Percentiles rank a stretch among this genome's conserved stretches.
Conservation (phyloP, 2,113 vertebrate genomes). For the Malurus alboscapulatus region DNA sequence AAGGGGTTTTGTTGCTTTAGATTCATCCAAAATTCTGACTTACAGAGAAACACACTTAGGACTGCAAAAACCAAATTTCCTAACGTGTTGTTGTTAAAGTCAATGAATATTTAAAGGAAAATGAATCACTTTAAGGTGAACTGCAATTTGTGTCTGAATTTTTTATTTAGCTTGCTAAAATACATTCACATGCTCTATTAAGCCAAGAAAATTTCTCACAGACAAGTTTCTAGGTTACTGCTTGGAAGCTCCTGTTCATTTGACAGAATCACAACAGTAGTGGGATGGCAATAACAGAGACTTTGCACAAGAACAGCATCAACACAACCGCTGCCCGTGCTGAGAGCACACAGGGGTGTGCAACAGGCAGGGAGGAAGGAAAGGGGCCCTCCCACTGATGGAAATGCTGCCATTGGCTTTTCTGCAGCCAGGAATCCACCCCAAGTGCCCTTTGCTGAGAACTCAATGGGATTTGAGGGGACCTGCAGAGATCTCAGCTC, state of each 20-base stretch:
- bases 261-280: background rate
- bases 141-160: background rate
- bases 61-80: background rate
- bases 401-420: background rate
- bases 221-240: background rate
- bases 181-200: background rate
- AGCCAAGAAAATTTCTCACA: background rate
- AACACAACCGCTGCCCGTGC: background rate
- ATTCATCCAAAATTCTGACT: background rate
- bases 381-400: background rate
- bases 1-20: background rate
- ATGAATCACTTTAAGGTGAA: background rate
- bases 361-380: background rate
- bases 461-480: background rate
- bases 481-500: background rate
- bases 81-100: background rate
- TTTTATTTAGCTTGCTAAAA: background rate
- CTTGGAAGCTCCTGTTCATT: background rate
- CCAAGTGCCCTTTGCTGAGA: background rate
- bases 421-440: background rate
- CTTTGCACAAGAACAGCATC: background rate
- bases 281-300: background rate
- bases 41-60: background rate
- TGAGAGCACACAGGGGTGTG: background rate
- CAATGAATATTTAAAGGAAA: background rate